Evolutionary conservation across 1,140 invertebrate species (phyloP).

Genomic region (Neodiprion lecontei): DNA sequence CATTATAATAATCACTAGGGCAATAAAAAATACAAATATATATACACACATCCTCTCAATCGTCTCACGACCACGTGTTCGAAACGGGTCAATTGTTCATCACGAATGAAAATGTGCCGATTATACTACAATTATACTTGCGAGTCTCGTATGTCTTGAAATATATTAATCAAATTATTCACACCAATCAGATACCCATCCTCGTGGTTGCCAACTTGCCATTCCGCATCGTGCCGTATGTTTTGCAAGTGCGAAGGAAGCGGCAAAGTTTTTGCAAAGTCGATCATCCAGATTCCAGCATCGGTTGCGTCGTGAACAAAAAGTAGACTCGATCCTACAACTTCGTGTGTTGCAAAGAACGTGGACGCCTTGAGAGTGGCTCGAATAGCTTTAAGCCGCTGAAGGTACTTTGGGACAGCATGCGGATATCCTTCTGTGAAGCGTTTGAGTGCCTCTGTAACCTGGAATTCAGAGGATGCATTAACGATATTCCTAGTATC

Average conservation of each 20-base stretch:
- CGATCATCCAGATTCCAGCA: slow-evolving; percentile 96
- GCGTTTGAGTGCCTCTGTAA: slow-evolving; percentile 80
- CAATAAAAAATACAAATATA: no score
- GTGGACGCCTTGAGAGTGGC: slow-evolving; percentile 81
- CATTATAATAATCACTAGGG: no score
- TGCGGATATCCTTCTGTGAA: slow-evolving; percentile 84
- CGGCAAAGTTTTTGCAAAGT: slow-evolving; percentile 95
- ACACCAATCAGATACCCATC: slow-evolving; percentile 96
- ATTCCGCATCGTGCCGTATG: slow-evolving; percentile 83
- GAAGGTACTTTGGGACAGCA: slow-evolving; percentile 80
- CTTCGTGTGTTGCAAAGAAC: slow-evolving; percentile 91
- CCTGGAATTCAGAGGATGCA: slow-evolving; percentile 54
- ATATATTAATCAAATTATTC: slow-evolving; percentile 92
- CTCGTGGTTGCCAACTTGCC: slow-evolving; percentile 98
- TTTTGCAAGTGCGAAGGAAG: slow-evolving; percentile 73
- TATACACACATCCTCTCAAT: no score
- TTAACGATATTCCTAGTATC: slow-evolving; percentile 4
- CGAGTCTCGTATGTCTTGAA: slow-evolving; percentile 56
- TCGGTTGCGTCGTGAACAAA: slow-evolving; percentile 92
- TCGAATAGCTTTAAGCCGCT: slow-evolving; percentile 83
- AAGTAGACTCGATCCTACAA: slow-evolving; percentile 95
- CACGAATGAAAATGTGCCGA: no score
- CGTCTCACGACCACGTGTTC: no score
- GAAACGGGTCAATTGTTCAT: no score
- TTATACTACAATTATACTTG: slow-evolving; percentile 3